phyloP scores from a whole-genome alignment of 35 echinoderm and acorn worm species.

The Holothuria glaberrima region DNA sequence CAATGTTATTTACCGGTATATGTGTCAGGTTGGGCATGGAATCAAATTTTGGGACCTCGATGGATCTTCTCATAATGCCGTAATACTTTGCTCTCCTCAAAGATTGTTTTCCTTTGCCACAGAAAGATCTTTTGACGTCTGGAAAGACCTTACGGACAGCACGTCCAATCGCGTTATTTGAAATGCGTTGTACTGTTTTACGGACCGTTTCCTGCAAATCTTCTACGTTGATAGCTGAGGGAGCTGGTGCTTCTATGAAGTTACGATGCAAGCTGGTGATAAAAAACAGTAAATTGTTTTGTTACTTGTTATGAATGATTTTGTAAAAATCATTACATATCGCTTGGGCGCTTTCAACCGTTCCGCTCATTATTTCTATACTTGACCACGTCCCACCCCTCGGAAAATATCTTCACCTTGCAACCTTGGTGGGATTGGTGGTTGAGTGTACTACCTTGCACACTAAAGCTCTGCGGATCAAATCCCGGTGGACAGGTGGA shows the following conservation, averaged over 20 bases:
- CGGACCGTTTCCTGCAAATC: background rate
- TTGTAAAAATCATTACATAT: too few relatives aligned
- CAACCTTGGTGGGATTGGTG: too few relatives aligned
- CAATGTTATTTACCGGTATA: conserved; percentile 15
- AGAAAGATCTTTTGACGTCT: background rate
- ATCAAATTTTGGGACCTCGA: background rate
- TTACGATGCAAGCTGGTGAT: background rate
- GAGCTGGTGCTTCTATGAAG: background rate
- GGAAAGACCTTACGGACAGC: background rate
- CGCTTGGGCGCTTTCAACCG: too few relatives aligned
- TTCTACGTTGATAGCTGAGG: background rate
- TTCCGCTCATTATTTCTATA: too few relatives aligned
- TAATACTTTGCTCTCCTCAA: background rate
- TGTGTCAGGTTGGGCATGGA: background rate
- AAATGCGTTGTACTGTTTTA: background rate
- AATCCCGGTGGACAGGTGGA: too few relatives aligned
- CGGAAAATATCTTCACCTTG: too few relatives aligned
- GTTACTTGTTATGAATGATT: too few relatives aligned
- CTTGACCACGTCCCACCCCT: too few relatives aligned
- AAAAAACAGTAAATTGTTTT: background rate
- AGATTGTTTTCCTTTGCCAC: background rate
- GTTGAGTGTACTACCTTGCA: too few relatives aligned
- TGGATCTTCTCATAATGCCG: conserved; percentile 1
- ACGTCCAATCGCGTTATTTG: background rate
- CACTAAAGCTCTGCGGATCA: too few relatives aligned